Percentiles rank a stretch among this genome's conserved stretches.
phyloP scores from a whole-genome alignment of 2,113 vertebrate species.

The Menidia beryllina region DNA sequence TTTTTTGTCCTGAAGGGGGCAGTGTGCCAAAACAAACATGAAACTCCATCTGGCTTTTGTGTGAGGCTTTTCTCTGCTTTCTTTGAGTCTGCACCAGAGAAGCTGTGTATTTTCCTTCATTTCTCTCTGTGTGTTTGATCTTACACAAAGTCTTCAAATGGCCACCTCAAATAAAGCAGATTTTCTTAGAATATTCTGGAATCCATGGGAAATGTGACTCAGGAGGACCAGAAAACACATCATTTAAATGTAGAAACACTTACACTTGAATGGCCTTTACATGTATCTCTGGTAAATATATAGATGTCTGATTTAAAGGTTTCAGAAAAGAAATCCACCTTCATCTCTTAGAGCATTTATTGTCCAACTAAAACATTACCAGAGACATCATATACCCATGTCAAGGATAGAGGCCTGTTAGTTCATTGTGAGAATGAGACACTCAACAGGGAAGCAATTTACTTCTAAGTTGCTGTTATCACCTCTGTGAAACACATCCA shows the following conservation, averaged over 20 bases:
- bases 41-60: background rate
- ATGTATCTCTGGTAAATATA: background rate
- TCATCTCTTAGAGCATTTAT: background rate
- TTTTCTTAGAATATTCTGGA: background rate
- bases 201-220: background rate
- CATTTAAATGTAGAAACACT: background rate
- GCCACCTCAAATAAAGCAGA: too few species aligned
- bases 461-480: too few species aligned
- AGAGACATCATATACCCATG: too few species aligned
- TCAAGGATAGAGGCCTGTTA: too few species aligned
- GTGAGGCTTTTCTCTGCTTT: background rate
- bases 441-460: background rate
- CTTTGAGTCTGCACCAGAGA: background rate
- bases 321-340: background rate
- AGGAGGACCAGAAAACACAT: background rate
- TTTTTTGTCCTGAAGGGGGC: background rate
- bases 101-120: background rate
- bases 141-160: too few species aligned
- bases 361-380: too few species aligned
- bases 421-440: too few species aligned
- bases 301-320: background rate
- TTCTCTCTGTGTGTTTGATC: too few species aligned
- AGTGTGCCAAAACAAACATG: slow-evolving; percentile 1
- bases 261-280: background rate
- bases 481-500: too few species aligned